Base-by-base conservation (phyloP, 2,797 vertebrate genomes). In the Paedocypris micromegethes region DNA sequence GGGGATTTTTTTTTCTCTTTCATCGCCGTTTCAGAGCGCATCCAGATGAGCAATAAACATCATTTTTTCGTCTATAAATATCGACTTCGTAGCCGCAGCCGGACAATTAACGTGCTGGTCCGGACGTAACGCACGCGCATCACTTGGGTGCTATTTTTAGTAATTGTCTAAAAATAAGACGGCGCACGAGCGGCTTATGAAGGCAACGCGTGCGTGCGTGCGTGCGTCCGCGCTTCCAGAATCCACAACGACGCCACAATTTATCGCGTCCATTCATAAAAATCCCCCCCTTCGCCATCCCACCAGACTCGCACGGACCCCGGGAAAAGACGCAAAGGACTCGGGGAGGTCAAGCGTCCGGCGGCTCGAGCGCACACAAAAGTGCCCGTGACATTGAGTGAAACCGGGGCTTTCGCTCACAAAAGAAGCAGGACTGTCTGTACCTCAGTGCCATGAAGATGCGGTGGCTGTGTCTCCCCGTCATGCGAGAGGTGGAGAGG, bases 361-460 rank as follows among this genome's bases (percentile, higher is more conserved):
- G 41, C 39, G 59, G 6, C 55, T 56, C 9, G 2, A 7, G 43
- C 5, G 57, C 8, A 54, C 44, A 38, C 9, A 47, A 37, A 40
- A 5, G n/a, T 47, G 40, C 39, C 57, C 45, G 5, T 9, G 49
- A 43, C 51, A 61, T 46, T 23, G 23, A 23, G 40, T 46, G 48
- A 52, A 56, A 64, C 37, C 9, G 53, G 47, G 41, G 38, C 9
- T 48, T 61, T 7, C 57, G 55, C 38, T 39, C 52, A 65, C 47
- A 52, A 8, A 48, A 48, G 23, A 72, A 66, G 5, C 51, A 44
- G 56, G 49, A 58, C 62, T 49, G 53, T 46, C 71, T 62, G 76
- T 72, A 81, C 79, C 81, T 80, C 72, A 53, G 76, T 83, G 80
- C 80, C 80, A 85, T 84, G 84, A 77, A 86, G 81, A 83, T 84